Evolutionary conservation across 1,140 invertebrate species (phyloP), one percentile per base, ranked within the genome.

Genomic region (Bombus waltoni): DNA sequence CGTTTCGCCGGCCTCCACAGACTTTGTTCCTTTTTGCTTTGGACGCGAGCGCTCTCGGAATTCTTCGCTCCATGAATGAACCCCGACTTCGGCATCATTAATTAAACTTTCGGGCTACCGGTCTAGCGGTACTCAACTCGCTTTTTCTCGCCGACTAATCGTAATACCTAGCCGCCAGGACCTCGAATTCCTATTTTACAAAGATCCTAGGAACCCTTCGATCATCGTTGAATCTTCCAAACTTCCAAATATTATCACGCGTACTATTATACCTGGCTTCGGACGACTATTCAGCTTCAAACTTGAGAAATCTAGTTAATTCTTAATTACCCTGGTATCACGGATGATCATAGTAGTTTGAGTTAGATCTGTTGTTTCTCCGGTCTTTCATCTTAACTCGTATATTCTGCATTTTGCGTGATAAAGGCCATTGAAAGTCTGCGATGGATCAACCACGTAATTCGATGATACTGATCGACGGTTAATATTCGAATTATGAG

Each of bases 31-130:
- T 90, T 88, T 88, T 88, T 88, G 57, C 57, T 35, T 59, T 40
- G 42, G 86, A 79, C 72, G 70, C 88, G 79, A 57, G 42, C 62
- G 81, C 84, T 62, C 59, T 47, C 70, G 47, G 70, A 90, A 90
- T 90, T 91, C 90, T 81, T 91, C 82, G 75, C 84, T 68, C 85
- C 88, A 91, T 91, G 90, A 91, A 91, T 91, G 90, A 90, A 90
- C 88, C 87, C 70, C 59, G 81, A 87, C 83, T 82, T 70, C 62
- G 77, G 74, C 78, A 87, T 92, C 86, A 91, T 91, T 90, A 92
- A 92, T 91, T 91, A 91, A 91, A 91, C 78, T 90, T 91, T 90
- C 89, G 74, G 65, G 91, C 90, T 88, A 91, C 88, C 75, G 70
- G 84, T 68, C 78, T 85, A 88, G 88, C 72, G 88, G 82, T 80